These are phyloP conservation scores for Crenichthys baileyi DNA, from an alignment of 2,797 vertebrate genomes.

Conservation along the genomic window DNA sequence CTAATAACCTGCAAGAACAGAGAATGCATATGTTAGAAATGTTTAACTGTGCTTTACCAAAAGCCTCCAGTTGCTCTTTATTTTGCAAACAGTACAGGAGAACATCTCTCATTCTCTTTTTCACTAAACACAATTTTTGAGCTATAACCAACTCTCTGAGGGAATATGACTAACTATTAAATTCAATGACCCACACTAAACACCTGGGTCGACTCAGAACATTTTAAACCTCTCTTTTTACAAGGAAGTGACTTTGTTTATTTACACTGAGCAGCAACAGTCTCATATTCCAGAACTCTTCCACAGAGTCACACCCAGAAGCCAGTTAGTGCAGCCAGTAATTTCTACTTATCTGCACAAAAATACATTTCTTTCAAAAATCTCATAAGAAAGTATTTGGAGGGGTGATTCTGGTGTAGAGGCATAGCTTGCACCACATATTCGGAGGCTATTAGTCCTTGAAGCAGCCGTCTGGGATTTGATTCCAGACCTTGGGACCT, in stretches of 20 bases:
- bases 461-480: too few relatives aligned
- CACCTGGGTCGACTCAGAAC: constrained; percentile 7
- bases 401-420: too few relatives aligned
- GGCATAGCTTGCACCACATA: too few relatives aligned
- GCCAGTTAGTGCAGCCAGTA: neutral
- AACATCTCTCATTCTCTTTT: neutral
- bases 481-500: too few relatives aligned
- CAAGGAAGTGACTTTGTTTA: constrained; percentile 25
- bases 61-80: neutral
- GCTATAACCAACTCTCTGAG: constrained; percentile 1
- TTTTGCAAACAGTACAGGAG: neutral
- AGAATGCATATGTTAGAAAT: constrained; percentile 21
- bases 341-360: neutral
- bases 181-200: constrained; percentile 18
- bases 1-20: constrained; percentile 87
- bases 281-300: constrained; percentile 28
- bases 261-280: constrained; percentile 28
- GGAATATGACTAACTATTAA: constrained; percentile 15
- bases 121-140: constrained; percentile 8
- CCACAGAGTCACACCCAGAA: constrained; percentile 21
- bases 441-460: too few relatives aligned
- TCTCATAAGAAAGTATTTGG: neutral
- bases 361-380: neutral
- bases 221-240: constrained; percentile 29
- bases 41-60: neutral